Conservation (phyloP, 2,797 vertebrate genomes). For the Heteromormyrus szaboi region DNA sequence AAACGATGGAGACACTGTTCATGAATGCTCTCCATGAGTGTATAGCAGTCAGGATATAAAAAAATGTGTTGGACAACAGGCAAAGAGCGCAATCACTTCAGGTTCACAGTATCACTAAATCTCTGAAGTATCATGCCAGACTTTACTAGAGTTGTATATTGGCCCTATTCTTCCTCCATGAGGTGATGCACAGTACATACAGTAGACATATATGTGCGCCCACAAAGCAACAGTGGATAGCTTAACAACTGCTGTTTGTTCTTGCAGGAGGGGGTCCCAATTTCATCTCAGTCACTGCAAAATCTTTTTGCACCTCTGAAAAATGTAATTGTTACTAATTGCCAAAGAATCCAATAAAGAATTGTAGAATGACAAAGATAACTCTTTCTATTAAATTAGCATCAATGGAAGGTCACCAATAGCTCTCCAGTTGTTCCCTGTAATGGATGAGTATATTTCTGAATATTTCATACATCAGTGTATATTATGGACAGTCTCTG, state of each 20-base stretch:
- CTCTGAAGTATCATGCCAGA: neutral
- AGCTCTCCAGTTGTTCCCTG: neutral
- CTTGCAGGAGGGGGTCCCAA: neutral
- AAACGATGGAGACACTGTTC: neutral
- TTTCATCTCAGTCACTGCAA: conserved; percentile 3
- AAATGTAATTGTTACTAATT: neutral
- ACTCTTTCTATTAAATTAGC: neutral
- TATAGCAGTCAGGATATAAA: neutral
- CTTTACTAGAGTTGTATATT: neutral
- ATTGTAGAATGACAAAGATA: neutral
- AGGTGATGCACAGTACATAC: neutral
- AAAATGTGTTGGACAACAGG: neutral
- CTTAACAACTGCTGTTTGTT: neutral
- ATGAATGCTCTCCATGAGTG: neutral
- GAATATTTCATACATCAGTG: neutral
- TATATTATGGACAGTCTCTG: neutral
- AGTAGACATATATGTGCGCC: neutral
- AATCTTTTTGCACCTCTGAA: neutral
- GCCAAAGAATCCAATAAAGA: neutral
- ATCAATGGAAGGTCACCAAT: neutral
- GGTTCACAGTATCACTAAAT: neutral
- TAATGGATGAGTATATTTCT: neutral
- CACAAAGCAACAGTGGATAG: neutral
- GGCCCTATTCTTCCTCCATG: neutral
- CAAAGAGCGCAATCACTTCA: neutral